Evolutionary conservation across 2,113 vertebrate genomes (phyloP), one percentile per base, ranked within the genome.

Genomic region (Uria lomvia): DNA sequence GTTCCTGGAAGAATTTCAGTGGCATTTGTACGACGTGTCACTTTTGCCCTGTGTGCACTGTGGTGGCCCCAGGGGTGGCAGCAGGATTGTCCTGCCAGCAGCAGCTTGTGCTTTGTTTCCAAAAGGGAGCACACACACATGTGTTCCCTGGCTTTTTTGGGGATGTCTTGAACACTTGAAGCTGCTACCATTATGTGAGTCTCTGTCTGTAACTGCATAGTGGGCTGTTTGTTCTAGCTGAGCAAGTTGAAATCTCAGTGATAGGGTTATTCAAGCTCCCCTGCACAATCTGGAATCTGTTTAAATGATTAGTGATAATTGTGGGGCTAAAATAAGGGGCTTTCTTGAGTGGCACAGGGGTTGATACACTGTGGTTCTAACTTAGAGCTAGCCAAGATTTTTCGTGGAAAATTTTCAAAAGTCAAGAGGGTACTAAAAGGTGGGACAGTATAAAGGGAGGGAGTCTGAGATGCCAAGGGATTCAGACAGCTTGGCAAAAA

Each of bases 61-160:
- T 3, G 3, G 52, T 72, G 49, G 11, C 43, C 8, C 23, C 2
- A 0, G 29, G 36, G 16, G 2, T 6, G 29, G 43, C 24, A 19
- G 34, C 24, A 86, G 17, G 38, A 80, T 59, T 83, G 11, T 53
- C 18, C 55, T 83, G 32, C 17, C 9, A 23, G 38, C 3, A 4
- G 27, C 21, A 78, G 16, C 18, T 71, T 62, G 38, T 21, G 7
- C 32, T 5, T 66, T 81, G 12, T 9, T 82, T 47, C 32, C 13
- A 11, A 52, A 88, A 59, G 26, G 10, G 11, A 65, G 13, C 1
- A 15, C 1, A 5, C 20, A 34, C 8, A 42, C 0, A 0, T 52
- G 16, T 47, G 7, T 22, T 92, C 62, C n/a, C 18, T 47, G 19
- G 16, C 8, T 71, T 22, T 49, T 66, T 67, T 24, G 2, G 9